Evolutionary conservation across 1,140 invertebrate genomes (phyloP), one percentile per base, ranked within the genome.

Genomic region (Monomorium pharaonis): DNA sequence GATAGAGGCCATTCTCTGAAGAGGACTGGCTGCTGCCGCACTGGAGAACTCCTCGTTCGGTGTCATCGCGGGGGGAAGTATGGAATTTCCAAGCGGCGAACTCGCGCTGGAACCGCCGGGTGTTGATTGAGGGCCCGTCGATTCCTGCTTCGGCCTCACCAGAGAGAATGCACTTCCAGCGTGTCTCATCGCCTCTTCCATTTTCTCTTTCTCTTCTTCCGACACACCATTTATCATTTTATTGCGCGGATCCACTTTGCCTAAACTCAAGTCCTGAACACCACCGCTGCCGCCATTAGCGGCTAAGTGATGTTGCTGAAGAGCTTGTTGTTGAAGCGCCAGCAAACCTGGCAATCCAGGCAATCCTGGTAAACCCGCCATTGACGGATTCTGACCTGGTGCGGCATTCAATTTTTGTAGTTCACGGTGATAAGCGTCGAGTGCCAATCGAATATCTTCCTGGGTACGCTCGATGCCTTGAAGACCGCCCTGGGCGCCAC

Each of bases 1-100:
- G 86, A 99, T 99, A 77, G 98, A 99, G 70, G 99, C 99, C 98
- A 99, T 99, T 89, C 98, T 96, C 94, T 99, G 99, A 18, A 99
- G 95, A 0, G 99, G 99, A 92, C 98, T 99, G 3, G 98, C 98
- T 1, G 97, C 97, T 2, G 97, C 97, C 2, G 97, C 96, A 83
- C 96, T 96, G 9, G 96, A 96, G 87, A 98, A 98, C 92, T 98
- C 98, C 87, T 98, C 98, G 67, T 95, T 97, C 0, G 97, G 96
- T 51, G 97, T 97, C 93, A 97, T 97, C 1, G 97, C 97, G 0
- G 97, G 98, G 69, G 98, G 98, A 88, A 98, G 95, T 89, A 98
- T 98, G 7, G 97, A 97, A 93, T 98, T 98, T 14, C 97, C 97
- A 0, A 98, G 95, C 1, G 97, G 97, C 88, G 97, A 97, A 88